Evolutionary conservation across 2,888 invertebrate species (phyloP).

Genomic region (Scaptomyza flava): DNA sequence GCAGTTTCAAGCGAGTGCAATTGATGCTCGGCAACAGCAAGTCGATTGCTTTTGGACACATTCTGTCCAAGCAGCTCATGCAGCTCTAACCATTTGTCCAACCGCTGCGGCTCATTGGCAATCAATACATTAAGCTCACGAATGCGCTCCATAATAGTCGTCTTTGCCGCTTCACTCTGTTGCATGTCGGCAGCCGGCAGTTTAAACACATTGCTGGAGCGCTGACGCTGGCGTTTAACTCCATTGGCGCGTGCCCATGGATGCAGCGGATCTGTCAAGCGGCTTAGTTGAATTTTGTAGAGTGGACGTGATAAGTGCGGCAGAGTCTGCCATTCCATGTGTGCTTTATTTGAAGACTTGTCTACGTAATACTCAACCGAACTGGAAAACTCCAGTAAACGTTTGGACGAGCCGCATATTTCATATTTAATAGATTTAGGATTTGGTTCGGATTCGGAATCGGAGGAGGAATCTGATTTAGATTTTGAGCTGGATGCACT

Average conservation of each 20-base stretch:
- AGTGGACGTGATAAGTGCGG: slow-evolving; percentile 88
- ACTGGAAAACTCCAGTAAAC: slow-evolving; percentile 72
- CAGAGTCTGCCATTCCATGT: slow-evolving; percentile 87
- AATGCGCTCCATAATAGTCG: slow-evolving; percentile 81
- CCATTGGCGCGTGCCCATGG: too few relatives aligned
- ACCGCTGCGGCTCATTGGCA: slow-evolving; percentile 72
- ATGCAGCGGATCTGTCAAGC: slow-evolving; percentile 9
- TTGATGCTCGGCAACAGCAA: slow-evolving; percentile 86
- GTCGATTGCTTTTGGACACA: slow-evolving; percentile 76
- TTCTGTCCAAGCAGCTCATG: slow-evolving; percentile 86
- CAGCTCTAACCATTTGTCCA: slow-evolving; percentile 87
- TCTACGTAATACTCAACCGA: slow-evolving; percentile 87
- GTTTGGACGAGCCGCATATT: not conserved
- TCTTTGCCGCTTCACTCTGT: not conserved
- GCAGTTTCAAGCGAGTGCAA: slow-evolving; percentile 87
- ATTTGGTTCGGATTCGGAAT: not conserved
- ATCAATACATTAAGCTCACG: slow-evolving; percentile 22
- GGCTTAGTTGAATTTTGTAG: slow-evolving; percentile 80
- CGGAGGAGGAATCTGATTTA: not conserved
- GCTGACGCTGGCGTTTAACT: slow-evolving; percentile 18
- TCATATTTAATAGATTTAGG: not conserved
- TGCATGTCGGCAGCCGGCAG: slow-evolving; percentile 30
- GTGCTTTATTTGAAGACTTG: slow-evolving; percentile 86
- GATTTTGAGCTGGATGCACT: slow-evolving; percentile 2
- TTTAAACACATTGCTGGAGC: not conserved